Evolutionary conservation across 2,888 invertebrate species (phyloP).

Genomic region (Ptychoptera contaminata): DNA sequence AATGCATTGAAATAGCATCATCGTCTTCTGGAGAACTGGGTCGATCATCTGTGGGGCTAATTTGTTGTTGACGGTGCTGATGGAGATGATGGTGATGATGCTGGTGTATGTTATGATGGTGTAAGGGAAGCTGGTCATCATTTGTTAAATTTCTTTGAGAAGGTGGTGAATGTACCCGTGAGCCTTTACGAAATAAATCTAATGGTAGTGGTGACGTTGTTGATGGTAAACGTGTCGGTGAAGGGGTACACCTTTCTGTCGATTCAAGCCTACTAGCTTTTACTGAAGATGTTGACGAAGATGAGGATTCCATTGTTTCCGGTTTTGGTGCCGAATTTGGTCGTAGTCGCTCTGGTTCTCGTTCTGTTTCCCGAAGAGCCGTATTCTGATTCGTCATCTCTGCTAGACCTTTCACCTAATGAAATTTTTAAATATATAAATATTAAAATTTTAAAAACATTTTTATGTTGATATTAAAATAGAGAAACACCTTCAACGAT

Average conservation of each 20-base stretch:
- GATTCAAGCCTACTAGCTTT: conserved; percentile 1
- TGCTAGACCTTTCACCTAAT: conserved; percentile 69
- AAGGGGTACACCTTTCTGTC: conserved; percentile 25
- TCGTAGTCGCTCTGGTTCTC: conserved; percentile 33
- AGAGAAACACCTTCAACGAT: conserved; percentile 57
- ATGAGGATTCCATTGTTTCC: conserved; percentile 16
- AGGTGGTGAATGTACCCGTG: conserved; percentile 11
- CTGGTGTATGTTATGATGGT: conserved; percentile 6
- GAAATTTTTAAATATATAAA: conserved; percentile 6
- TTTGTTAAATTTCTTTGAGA: too few relatives aligned
- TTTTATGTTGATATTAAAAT: not conserved
- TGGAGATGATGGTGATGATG: conserved; percentile 14
- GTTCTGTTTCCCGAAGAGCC: conserved; percentile 35
- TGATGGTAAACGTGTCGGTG: conserved; percentile 17
- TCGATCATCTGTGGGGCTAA: conserved; percentile 18
- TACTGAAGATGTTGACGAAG: conserved; percentile 14
- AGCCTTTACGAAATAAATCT: conserved; percentile 30
- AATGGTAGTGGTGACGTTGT: conserved; percentile 24
- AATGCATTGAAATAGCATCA: conserved; percentile 33
- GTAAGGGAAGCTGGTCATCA: not conserved
- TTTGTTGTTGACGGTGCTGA: conserved; percentile 21
- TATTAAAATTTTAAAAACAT: conserved; percentile 3
- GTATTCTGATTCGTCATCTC: conserved; percentile 76
- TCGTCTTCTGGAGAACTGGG: conserved; percentile 43
- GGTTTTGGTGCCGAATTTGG: conserved; percentile 21